Conservation (phyloP, 1,140 invertebrate genomes). For the Listronotus oregonensis region DNA sequence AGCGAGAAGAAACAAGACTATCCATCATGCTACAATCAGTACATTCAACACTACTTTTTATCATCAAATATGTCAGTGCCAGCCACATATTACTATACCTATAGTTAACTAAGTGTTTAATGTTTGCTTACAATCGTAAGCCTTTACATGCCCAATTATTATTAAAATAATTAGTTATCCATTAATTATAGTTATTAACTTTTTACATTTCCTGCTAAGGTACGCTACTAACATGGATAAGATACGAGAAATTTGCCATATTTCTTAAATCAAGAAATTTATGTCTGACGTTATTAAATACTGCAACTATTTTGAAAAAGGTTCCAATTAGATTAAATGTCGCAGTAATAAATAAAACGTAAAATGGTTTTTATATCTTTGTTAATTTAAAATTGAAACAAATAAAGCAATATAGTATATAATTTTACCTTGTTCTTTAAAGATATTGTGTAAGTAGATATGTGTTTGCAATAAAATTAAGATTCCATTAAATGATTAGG, state of each 20-base stretch:
- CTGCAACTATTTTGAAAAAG: conserved; percentile 11
- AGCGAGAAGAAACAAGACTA: too few relatives aligned
- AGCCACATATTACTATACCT: background rate
- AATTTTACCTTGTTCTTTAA: too few relatives aligned
- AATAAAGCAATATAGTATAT: too few relatives aligned
- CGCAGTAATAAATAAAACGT: background rate
- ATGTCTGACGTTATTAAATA: conserved; percentile 1
- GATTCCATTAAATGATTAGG: too few relatives aligned
- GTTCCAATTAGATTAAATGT: conserved; percentile 25
- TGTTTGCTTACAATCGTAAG: background rate
- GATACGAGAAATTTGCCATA: conserved; percentile 16
- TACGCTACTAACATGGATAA: conserved; percentile 25
- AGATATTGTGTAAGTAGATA: too few relatives aligned
- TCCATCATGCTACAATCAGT: background rate
- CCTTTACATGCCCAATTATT: conserved; percentile 26
- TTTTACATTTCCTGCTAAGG: conserved; percentile 21
- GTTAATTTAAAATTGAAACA: too few relatives aligned
- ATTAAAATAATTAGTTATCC: conserved; percentile 24
- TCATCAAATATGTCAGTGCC: conserved; percentile 20
- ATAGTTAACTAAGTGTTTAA: conserved; percentile 4
- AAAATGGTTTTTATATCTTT: too few relatives aligned
- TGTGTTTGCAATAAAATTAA: too few relatives aligned
- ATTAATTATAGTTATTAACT: conserved; percentile 31
- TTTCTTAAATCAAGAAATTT: conserved; percentile 11
- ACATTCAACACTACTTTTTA: conserved; percentile 4